A percentile compares a stretch with the other conserved stretches of the same genome.
These are phyloP conservation scores for Furcifer pardalis DNA, from an alignment of 2,797 vertebrate genomes.

Conservation along the genomic window DNA sequence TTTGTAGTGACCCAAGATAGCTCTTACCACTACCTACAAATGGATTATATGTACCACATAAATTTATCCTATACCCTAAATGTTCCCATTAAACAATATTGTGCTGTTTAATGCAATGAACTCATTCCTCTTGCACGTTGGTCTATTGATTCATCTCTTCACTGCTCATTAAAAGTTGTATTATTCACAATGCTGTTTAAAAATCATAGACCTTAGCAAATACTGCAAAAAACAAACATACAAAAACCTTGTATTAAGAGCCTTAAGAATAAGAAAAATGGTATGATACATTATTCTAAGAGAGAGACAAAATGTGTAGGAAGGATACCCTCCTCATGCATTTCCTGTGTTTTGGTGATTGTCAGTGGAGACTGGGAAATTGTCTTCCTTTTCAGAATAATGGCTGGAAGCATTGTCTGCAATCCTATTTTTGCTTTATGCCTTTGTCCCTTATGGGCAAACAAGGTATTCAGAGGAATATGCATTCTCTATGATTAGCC, in stretches of 20 bases:
- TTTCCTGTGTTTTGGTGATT: background rate
- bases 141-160: conserved; percentile 28
- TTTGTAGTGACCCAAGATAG: conserved; percentile 20
- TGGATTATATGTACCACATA: conserved; percentile 25
- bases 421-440: background rate
- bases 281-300: background rate
- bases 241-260: background rate
- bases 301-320: background rate
- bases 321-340: background rate
- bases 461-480: too few relatives aligned
- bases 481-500: too few relatives aligned
- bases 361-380: background rate
- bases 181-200: background rate
- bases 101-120: conserved; percentile 29
- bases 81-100: conserved; percentile 24
- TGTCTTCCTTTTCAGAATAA: background rate
- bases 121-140: conserved; percentile 10
- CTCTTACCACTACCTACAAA: background rate
- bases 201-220: conserved; percentile 21
- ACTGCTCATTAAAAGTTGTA: background rate
- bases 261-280: background rate
- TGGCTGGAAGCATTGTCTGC: background rate
- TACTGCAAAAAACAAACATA: background rate
- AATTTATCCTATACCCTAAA: background rate
- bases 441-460: background rate